Conservation (phyloP, 2,888 invertebrate species). For the Eristalis tenax region DNA sequence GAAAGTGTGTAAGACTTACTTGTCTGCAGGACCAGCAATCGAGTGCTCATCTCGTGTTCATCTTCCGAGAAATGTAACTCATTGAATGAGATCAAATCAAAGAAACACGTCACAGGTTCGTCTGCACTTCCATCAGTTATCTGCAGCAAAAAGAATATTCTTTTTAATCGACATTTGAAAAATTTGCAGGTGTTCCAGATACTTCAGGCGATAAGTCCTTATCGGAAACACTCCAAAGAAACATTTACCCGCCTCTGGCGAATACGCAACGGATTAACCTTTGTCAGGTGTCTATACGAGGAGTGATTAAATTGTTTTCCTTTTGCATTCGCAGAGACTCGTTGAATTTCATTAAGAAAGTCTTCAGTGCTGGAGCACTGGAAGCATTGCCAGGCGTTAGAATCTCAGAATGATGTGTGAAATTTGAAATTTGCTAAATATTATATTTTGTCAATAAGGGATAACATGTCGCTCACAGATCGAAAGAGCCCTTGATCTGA, state of each 20-base stretch:
- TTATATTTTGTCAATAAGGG: too few species aligned
- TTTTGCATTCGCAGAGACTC: slow-evolving; percentile 1
- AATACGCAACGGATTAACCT: slow-evolving; percentile 30
- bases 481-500: too few species aligned
- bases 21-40: too few species aligned
- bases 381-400: not conserved
- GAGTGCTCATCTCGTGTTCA: too few species aligned
- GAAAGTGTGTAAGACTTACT: too few species aligned
- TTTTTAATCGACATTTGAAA: slow-evolving; percentile 1
- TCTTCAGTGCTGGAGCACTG: slow-evolving; percentile 8
- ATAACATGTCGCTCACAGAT: too few species aligned
- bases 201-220: slow-evolving; percentile 20
- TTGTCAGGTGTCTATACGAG: slow-evolving; percentile 6
- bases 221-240: slow-evolving; percentile 10
- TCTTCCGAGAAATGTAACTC: too few species aligned
- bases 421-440: too few species aligned
- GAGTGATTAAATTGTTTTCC: slow-evolving; percentile 11
- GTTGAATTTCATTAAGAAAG: not conserved
- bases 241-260: not conserved
- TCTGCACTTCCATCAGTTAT: slow-evolving; percentile 21
- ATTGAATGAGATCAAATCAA: not conserved
- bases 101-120: slow-evolving; percentile 29
- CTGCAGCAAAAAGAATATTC: not conserved
- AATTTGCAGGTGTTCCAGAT: slow-evolving; percentile 45
- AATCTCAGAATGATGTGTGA: too few species aligned